Base-by-base conservation (phyloP, 1,140 invertebrate genomes). In the Megathymus violae region DNA sequence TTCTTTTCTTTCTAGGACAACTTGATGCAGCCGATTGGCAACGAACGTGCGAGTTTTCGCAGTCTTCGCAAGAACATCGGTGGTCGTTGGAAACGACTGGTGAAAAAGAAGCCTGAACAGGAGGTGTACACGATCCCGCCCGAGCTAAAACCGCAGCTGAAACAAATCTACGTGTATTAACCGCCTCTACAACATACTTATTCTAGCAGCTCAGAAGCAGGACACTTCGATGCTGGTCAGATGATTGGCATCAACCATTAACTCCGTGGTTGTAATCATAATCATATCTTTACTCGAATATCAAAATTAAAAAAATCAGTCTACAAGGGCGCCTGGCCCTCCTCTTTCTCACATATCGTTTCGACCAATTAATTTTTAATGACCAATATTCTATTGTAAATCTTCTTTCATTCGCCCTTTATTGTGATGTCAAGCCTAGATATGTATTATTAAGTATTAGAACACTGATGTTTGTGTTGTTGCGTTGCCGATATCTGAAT, bases 101-200 rank as follows among this genome's bases (percentile, higher is more conserved):
- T 96, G 52, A 95, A 96, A 80, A 95, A 94, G 93, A 96, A 96
- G 92, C 93, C 95, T 25, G 94, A 94, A 72, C 93, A 94, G 80
- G 95, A 96, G 77, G 93, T 95, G 58, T 96, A 96, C 92, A 95
- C 95, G 75, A 96, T 97, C 92, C 96, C 96, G 56, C 95, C 95
- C 19, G 96, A 97, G 91, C 92, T 97, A 62, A 95, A 96, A 88
- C 96, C 96, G 68, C 96, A 97, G 91, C 93, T 97, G 36, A 97
- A 97, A 89, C 95, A 96, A 79, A 97, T 97, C 75, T 97, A 97
- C 88, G 96, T 97, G 71, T 97, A 97, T 92, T 97, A 93, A 94
- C 25, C 62, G 67, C 56, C 66, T 67, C 59, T 50, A 65, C 58
- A 54, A 70, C 60, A 69, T 51, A 59, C 59, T 60, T 62, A 69